These are phyloP conservation scores for Netelia virgata DNA, from an alignment of 2,888 invertebrate species.

Conservation along the genomic window DNA sequence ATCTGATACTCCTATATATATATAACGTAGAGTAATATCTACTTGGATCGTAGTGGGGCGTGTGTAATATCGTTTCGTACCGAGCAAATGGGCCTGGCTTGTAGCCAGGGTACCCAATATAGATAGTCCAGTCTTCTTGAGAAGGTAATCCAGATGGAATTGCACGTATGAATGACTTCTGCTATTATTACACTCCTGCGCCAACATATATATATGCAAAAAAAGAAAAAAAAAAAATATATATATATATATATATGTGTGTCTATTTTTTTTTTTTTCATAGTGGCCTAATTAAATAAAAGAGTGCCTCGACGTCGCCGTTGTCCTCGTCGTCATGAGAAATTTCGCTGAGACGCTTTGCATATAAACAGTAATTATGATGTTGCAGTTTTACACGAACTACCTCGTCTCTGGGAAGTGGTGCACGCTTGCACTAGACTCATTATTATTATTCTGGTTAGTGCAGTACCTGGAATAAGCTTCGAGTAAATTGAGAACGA, in stretches of 20 bases:
- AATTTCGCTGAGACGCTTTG: constrained; percentile 70
- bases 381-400: too few species aligned
- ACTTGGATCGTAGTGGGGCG: constrained; percentile 45
- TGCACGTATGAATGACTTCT: constrained; percentile 50
- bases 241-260: constrained; percentile 7
- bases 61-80: constrained; percentile 59
- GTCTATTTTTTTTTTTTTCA: too few species aligned
- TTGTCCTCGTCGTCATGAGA: constrained; percentile 54
- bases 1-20: constrained; percentile 5
- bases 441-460: too few species aligned
- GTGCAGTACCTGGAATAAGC: too few species aligned
- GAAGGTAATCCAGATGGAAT: constrained; percentile 71
- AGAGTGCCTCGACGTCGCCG: not conserved
- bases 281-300: too few species aligned
- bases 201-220: constrained; percentile 47
- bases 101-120: constrained; percentile 55
- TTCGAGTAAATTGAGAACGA: too few species aligned
- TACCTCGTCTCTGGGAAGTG: too few species aligned
- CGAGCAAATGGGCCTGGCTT: constrained; percentile 61
- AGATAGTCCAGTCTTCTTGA: constrained; percentile 69
- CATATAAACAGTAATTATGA: constrained; percentile 62
- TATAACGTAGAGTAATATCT: constrained; percentile 31
- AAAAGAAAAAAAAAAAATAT: too few species aligned
- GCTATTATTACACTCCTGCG: constrained; percentile 21
- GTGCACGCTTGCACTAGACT: too few species aligned